phyloP scores from a whole-genome alignment of 2,113 vertebrate species.

The Percina caprodes region DNA sequence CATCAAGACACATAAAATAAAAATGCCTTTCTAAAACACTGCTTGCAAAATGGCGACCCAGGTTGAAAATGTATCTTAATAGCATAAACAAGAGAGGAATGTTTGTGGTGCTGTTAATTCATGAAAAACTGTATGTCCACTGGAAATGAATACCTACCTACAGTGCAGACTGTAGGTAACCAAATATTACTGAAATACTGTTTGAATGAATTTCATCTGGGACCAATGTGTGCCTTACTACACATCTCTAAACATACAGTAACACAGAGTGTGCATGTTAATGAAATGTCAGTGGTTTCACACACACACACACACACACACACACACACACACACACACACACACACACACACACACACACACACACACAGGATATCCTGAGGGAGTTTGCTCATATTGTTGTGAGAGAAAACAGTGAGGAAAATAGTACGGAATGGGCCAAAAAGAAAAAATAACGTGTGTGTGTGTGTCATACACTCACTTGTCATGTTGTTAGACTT shows the following conservation, averaged over 20 bases:
- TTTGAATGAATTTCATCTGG: background rate
- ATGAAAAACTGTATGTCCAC: background rate
- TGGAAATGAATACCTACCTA: background rate
- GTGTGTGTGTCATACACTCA: slow-evolving; percentile 81
- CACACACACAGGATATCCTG: background rate
- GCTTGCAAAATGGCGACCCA: background rate
- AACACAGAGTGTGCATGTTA: background rate
- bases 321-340: background rate
- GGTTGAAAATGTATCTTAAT: background rate
- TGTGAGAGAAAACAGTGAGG: background rate
- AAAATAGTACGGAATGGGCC: background rate
- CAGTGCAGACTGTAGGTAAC: background rate
- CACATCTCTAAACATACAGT: background rate
- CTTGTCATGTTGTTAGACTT: slow-evolving; percentile 96
- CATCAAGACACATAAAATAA: background rate
- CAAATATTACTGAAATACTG: background rate
- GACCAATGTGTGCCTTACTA: background rate
- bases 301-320: background rate
- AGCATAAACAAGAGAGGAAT: background rate
- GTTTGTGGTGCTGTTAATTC: background rate
- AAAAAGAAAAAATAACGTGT: background rate
- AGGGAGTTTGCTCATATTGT: background rate
- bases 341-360: background rate
- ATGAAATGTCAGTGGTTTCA: background rate
- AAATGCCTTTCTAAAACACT: background rate